Conservation (phyloP, 2,888 invertebrate species). For the Lycophotia porphyrea region DNA sequence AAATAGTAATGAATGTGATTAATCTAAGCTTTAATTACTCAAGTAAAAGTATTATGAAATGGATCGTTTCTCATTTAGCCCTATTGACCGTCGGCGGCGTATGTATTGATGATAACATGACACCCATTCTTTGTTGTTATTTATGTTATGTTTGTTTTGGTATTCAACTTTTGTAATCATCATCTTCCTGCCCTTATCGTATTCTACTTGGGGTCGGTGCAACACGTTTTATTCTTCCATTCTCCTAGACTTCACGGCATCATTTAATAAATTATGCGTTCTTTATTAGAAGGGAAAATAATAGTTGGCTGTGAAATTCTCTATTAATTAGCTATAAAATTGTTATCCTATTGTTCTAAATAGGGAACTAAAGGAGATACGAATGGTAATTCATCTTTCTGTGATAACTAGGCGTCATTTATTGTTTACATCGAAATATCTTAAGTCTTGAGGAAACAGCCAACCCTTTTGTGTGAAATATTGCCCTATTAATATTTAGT, state of each 20-base stretch:
- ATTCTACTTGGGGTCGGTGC: too few species aligned
- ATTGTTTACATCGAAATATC: constrained; percentile 28
- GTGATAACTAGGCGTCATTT: not conserved
- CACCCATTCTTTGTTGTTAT: not conserved
- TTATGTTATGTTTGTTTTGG: constrained; percentile 20
- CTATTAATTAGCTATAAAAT: constrained; percentile 23
- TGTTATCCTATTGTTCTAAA: not conserved
- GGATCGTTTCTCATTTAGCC: constrained; percentile 5
- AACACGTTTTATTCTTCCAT: too few species aligned
- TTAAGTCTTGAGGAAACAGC: constrained; percentile 1
- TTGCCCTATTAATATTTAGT: constrained; percentile 7
- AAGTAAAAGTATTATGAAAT: constrained; percentile 37
- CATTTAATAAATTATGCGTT: too few species aligned
- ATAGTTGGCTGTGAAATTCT: constrained; percentile 2
- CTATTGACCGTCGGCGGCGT: constrained; percentile 16
- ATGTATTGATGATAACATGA: constrained; percentile 23
- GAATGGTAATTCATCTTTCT: not conserved
- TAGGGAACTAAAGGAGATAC: not conserved
- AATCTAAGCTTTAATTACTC: constrained; percentile 35
- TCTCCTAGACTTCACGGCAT: too few species aligned
- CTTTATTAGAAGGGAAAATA: too few species aligned
- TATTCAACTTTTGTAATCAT: too few species aligned
- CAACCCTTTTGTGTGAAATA: not conserved
- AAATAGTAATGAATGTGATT: constrained; percentile 47
- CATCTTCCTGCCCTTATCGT: too few species aligned